Evolutionary conservation across 2,113 vertebrate genomes (phyloP).

Genomic region (Anolis carolinensis): DNA sequence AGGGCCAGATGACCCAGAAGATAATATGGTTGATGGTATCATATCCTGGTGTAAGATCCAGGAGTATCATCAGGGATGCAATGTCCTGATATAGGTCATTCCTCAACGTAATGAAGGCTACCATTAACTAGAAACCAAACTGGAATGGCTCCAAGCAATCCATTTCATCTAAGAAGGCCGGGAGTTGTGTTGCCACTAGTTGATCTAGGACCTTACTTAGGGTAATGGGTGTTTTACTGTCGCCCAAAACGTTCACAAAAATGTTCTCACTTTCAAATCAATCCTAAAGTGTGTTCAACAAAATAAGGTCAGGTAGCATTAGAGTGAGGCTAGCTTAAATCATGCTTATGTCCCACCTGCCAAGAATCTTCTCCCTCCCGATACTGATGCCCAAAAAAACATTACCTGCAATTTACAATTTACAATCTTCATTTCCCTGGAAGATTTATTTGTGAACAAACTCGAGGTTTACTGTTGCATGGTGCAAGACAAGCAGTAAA

Average conservation of each 20-base stretch:
- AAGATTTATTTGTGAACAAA: conserved; percentile 72
- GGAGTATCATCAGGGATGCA: too few relatives aligned
- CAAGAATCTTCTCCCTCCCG: background rate
- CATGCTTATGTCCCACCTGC: too few relatives aligned
- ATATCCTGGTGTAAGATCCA: too few relatives aligned
- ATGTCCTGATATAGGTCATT: too few relatives aligned
- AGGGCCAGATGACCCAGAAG: too few relatives aligned
- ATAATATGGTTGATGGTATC: too few relatives aligned
- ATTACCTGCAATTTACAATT: conserved; percentile 64
- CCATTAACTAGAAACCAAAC: too few relatives aligned
- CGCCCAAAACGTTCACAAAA: background rate
- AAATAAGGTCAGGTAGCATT: background rate
- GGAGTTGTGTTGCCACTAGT: too few relatives aligned
- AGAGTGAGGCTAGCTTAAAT: background rate
- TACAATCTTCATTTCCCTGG: conserved; percentile 57
- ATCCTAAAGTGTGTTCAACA: background rate
- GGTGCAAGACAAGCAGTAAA: conserved; percentile 39
- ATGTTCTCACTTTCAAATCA: background rate
- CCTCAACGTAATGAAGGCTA: too few relatives aligned
- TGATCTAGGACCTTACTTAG: background rate
- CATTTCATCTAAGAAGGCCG: too few relatives aligned
- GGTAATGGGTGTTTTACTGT: background rate
- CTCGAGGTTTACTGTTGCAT: conserved; percentile 53
- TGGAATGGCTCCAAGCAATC: too few relatives aligned
- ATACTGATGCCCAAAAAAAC: background rate